Evolutionary conservation across 2,797 vertebrate species (phyloP).

Genomic region (Diplodus sargus): DNA sequence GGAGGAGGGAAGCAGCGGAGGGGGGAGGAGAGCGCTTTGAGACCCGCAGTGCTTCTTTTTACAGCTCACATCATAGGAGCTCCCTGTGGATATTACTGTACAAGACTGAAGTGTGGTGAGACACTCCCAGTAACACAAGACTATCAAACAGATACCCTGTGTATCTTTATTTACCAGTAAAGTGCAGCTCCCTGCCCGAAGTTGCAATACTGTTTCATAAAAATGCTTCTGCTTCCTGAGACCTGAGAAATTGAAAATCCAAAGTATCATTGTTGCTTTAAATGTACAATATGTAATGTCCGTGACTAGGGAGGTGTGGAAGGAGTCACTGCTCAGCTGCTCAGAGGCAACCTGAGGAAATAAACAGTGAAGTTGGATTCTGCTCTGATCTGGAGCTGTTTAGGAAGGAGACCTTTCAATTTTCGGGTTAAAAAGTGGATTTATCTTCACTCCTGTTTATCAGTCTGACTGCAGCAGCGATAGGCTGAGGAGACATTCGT

Average conservation of each 20-base stretch:
- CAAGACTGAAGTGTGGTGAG: conserved; percentile 22
- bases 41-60: conserved; percentile 62
- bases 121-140: conserved; percentile 3
- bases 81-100: conserved; percentile 53
- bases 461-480: too few relatives aligned
- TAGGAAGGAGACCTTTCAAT: too few relatives aligned
- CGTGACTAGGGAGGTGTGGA: too few relatives aligned
- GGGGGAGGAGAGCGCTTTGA: conserved; percentile 54
- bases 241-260: neutral
- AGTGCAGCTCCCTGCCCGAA: neutral
- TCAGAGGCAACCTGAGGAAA: too few relatives aligned
- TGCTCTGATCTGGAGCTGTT: too few relatives aligned
- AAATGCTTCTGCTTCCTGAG: neutral
- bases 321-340: too few relatives aligned
- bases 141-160: conserved; percentile 8
- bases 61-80: conserved; percentile 53
- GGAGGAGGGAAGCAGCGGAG: conserved; percentile 14
- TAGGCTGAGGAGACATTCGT: too few relatives aligned
- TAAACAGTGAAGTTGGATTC: too few relatives aligned
- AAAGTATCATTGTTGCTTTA: neutral
- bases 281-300: too few relatives aligned
- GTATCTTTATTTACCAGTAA: neutral
- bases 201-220: neutral
- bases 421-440: too few relatives aligned
- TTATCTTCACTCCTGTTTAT: too few relatives aligned